A percentile compares a stretch with the other conserved stretches of the same genome.
Conservation (phyloP, 1,140 invertebrate genomes). For the Coelopa frigida region DNA sequence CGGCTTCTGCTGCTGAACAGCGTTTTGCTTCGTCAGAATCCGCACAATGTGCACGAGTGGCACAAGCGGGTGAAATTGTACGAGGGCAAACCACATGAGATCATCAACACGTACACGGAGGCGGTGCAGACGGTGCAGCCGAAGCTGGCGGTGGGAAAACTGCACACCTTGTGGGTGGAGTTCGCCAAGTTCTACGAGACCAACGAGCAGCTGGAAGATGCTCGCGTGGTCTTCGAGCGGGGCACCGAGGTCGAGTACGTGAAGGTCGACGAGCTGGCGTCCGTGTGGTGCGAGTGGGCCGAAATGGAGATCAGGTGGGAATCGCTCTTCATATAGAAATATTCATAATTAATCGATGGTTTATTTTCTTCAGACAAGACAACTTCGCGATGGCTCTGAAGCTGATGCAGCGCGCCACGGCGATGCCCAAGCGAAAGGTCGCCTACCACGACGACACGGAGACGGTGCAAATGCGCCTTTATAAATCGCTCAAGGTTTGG, state of each 20-base stretch:
- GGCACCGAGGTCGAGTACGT: slow-evolving; percentile 84
- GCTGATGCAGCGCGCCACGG: slow-evolving; percentile 88
- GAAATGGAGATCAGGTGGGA: slow-evolving; percentile 89
- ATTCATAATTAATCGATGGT: no score
- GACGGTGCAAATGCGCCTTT: slow-evolving; percentile 92
- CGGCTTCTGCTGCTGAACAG: slow-evolving; percentile 90
- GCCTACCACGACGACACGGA: slow-evolving; percentile 94
- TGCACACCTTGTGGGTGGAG: slow-evolving; percentile 90
- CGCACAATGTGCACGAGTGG: slow-evolving; percentile 99
- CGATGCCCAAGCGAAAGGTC: slow-evolving; percentile 84
- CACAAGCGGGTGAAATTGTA: slow-evolving; percentile 92
- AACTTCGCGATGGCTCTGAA: slow-evolving; percentile 86
- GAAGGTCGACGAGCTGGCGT: slow-evolving; percentile 95
- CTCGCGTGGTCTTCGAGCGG: slow-evolving; percentile 92
- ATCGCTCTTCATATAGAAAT: no score
- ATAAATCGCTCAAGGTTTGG: slow-evolving; percentile 97
- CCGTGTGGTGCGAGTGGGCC: slow-evolving; percentile 98
- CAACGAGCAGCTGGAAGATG: slow-evolving; percentile 87
- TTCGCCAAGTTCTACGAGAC: slow-evolving; percentile 99
- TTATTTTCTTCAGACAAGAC: slow-evolving; percentile 61
- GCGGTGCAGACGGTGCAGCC: slow-evolving; percentile 97
- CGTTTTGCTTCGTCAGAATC: slow-evolving; percentile 95
- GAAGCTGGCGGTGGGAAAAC: slow-evolving; percentile 90
- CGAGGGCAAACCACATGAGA: slow-evolving; percentile 89
- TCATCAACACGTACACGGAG: slow-evolving; percentile 96